Percentiles rank a stretch among this genome's conserved stretches.
phyloP scores from a whole-genome alignment of 2,888 invertebrate genomes.

The Latrodectus elegans region DNA sequence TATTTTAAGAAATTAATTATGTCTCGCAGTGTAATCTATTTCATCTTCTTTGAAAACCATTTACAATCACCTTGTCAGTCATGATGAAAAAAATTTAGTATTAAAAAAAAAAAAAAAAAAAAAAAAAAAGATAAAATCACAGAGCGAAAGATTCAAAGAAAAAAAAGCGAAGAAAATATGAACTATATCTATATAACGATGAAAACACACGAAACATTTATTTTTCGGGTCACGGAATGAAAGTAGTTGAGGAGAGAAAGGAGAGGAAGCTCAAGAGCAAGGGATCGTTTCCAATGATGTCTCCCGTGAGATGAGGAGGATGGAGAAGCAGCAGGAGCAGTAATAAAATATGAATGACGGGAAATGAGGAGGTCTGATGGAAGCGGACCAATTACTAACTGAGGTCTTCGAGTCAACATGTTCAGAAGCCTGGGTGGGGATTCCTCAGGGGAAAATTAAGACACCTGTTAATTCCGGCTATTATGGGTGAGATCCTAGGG shows the following conservation, averaged over 20 bases:
- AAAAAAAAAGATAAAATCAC: slow-evolving; percentile 4
- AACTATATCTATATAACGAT: background rate
- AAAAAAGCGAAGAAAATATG: slow-evolving; percentile 8
- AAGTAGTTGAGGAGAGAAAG: slow-evolving; percentile 18
- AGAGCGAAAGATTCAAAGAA: slow-evolving; percentile 10
- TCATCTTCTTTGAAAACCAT: no score
- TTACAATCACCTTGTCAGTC: no score
- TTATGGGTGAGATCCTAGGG: slow-evolving; percentile 62
- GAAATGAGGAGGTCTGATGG: slow-evolving; percentile 63
- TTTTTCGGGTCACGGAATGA: slow-evolving; percentile 43
- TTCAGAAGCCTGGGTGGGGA: slow-evolving; percentile 34
- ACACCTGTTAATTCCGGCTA: slow-evolving; percentile 69
- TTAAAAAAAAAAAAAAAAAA: slow-evolving; percentile 2
- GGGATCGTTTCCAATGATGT: slow-evolving; percentile 65
- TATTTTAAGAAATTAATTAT: no score
- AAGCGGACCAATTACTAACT: slow-evolving; percentile 62
- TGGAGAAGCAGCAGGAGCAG: slow-evolving; percentile 27
- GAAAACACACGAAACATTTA: slow-evolving; percentile 49
- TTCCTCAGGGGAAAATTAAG: slow-evolving; percentile 67
- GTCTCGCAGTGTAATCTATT: no score
- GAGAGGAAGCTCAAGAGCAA: slow-evolving; percentile 6
- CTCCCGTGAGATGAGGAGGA: slow-evolving; percentile 51
- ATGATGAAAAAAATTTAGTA: no score
- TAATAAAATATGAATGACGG: slow-evolving; percentile 68
- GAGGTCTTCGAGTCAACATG: slow-evolving; percentile 62